Conservation (phyloP, 2,888 invertebrate species). For the Aphodius sticticus region DNA sequence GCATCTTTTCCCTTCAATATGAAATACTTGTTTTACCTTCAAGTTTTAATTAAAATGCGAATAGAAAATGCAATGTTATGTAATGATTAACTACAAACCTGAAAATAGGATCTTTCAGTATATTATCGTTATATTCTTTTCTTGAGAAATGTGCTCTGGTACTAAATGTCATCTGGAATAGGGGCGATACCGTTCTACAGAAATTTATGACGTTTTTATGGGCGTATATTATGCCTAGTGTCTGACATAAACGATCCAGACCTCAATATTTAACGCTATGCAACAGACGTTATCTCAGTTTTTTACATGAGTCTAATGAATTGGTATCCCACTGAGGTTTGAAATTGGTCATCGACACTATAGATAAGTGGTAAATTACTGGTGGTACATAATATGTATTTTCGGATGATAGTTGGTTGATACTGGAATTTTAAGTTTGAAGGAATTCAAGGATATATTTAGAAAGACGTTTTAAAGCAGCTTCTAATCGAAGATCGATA, state of each 20-base stretch:
- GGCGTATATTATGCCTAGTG: not conserved
- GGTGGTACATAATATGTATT: not conserved
- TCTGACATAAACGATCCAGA: not conserved
- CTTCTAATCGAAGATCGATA: not conserved
- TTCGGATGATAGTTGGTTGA: not conserved
- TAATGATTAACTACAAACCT: too few species aligned
- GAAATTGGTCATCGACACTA: not conserved
- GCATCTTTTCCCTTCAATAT: not conserved
- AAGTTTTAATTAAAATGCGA: not conserved
- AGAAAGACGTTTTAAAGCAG: not conserved
- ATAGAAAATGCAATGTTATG: too few species aligned
- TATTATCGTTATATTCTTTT: not conserved
- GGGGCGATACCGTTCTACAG: not conserved
- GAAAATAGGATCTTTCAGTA: too few species aligned
- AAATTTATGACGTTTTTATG: slow-evolving; percentile 4
- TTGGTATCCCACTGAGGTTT: slow-evolving; percentile 4
- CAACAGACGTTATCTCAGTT: not conserved
- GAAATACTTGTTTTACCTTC: not conserved
- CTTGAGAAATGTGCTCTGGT: not conserved
- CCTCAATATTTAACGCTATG: not conserved
- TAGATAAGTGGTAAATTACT: not conserved
- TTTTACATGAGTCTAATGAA: not conserved
- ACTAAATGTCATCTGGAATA: not conserved
- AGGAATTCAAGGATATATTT: too few species aligned
- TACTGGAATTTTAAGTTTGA: not conserved